Conservation (phyloP, 2,888 invertebrate species). For the Gerris lacustris region DNA sequence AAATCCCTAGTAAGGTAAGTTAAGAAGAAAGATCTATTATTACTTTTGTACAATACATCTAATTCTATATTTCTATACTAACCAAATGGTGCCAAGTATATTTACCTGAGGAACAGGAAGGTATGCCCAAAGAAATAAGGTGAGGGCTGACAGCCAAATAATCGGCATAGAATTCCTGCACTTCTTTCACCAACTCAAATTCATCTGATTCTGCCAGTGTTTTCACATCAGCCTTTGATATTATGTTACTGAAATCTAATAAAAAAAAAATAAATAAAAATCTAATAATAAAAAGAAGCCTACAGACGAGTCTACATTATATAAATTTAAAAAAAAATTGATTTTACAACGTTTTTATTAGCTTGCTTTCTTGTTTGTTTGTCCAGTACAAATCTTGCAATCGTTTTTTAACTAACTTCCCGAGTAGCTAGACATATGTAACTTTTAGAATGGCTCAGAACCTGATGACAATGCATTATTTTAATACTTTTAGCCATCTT, state of each 20-base stretch:
- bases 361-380: no score
- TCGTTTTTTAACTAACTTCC: no score
- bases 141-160: slow-evolving; percentile 86
- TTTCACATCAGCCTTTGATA: slow-evolving; percentile 94
- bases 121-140: slow-evolving; percentile 71
- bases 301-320: not conserved
- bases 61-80: no score
- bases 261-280: slow-evolving; percentile 23
- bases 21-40: no score
- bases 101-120: slow-evolving; percentile 52
- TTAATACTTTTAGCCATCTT: no score
- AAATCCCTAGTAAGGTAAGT: no score
- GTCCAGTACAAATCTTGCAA: no score
- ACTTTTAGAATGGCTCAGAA: no score
- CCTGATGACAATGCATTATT: no score
- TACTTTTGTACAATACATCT: no score
- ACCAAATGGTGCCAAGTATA: not conserved
- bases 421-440: no score
- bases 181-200: slow-evolving; percentile 91
- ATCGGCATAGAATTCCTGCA: slow-evolving; percentile 94
- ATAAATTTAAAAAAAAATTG: not conserved
- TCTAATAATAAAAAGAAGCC: not conserved
- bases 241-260: slow-evolving; percentile 91
- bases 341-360: no score
- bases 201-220: slow-evolving; percentile 93